Evolutionary conservation across 2,888 invertebrate species (phyloP), one percentile per base, ranked within the genome.

Genomic region (Heliconius erato): DNA sequence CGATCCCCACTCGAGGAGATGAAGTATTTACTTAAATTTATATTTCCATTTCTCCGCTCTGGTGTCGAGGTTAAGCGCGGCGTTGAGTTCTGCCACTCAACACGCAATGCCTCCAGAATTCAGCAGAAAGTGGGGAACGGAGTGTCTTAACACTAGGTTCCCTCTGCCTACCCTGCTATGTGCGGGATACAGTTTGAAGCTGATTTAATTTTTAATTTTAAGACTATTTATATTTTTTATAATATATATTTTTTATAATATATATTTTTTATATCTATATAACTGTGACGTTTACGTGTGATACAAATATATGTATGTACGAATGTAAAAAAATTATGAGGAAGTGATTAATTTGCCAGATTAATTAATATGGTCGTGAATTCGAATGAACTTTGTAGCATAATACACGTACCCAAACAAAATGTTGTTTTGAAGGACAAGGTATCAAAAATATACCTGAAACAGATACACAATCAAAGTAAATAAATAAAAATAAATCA

Each of bases 371-470:
- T 72, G 40, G 23, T 40, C 71, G 14, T 40, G 12, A 71, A 71
- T 35, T 44, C 7, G 6, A 44, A 26, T 72, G 14, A 26, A 19
- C 44, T 44, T 44, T 44, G 40, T 72, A 49, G 3, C 9, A n/a
- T 23, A 40, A 49, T 23, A 35, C 40, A 82, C 89, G 89, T 87
- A 91, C 91, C 88, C 87, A 89, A 82, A 91, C 84, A 84, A 91
- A 92, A 88, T 92, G 92, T 83, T 90, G 89, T 32, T 86, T 80
- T 5, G 91, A 86, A n/a, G 88, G 88, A 69, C 86, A 85, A 16
- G 89, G 89, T 72, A 89, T 86, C 14, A 86, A 79, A n/a, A 88
- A 79, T 68, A 84, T 79, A 28, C 87, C 90, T 90, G 88, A 78
- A 89, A 90, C 11, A 32, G 32, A 35, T 28, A 59, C 3, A 77